phyloP scores from a whole-genome alignment of 2,113 vertebrate species.

The Pseudolaguvia tuberculata region DNA sequence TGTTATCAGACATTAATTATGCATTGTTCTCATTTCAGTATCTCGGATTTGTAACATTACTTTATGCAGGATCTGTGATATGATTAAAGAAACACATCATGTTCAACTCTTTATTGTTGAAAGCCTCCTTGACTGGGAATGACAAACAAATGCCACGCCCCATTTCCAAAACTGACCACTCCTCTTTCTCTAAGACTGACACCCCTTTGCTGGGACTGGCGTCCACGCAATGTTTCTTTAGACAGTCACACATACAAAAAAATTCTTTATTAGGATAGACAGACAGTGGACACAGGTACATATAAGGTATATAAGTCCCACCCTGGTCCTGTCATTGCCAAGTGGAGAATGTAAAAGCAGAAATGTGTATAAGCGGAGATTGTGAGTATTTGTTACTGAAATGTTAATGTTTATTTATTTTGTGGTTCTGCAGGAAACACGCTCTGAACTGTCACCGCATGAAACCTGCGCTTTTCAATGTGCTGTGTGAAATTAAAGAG shows the following conservation, averaged over 20 bases:
- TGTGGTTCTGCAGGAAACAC: slow-evolving; percentile 66
- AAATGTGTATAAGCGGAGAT: neutral
- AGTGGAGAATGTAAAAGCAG: neutral
- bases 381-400: neutral
- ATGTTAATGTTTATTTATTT: slow-evolving; percentile 40
- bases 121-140: neutral
- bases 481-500: slow-evolving; percentile 74
- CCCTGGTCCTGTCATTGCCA: slow-evolving; percentile 16
- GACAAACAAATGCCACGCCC: neutral
- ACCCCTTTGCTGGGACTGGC: neutral
- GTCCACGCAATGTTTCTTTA: too few species aligned
- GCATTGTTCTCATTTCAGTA: neutral
- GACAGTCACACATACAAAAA: neutral
- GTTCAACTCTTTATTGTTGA: neutral
- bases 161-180: too few species aligned
- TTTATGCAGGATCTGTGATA: neutral
- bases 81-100: neutral
- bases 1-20: neutral
- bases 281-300: too few species aligned
- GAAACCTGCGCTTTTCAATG: slow-evolving; percentile 75
- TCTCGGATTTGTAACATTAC: neutral
- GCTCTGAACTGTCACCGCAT: slow-evolving; percentile 76
- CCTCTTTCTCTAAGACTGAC: neutral
- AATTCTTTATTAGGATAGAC: neutral
- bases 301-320: neutral